A percentile compares a stretch with the other conserved stretches of the same genome.
These are phyloP conservation scores for Drosophila insularis DNA, from an alignment of 1,140 invertebrate genomes.

Conservation along the genomic window DNA sequence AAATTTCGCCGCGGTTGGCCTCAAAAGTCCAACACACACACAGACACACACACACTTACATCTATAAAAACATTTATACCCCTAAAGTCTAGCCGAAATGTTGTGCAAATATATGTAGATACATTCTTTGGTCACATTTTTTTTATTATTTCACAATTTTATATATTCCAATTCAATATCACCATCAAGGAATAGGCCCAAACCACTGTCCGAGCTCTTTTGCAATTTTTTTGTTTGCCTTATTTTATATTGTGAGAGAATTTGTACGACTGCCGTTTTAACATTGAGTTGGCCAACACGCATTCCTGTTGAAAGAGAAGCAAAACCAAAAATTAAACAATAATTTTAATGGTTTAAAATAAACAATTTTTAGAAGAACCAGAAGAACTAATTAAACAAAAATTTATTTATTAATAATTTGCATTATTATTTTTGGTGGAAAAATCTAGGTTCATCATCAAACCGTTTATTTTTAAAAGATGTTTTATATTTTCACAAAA, in stretches of 20 bases:
- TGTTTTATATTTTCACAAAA: too few relatives aligned
- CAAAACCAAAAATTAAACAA: neutral
- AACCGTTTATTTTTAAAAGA: too few relatives aligned
- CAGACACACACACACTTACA: constrained; percentile 24
- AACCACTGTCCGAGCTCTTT: constrained; percentile 44
- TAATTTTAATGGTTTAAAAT: neutral
- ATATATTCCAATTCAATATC: constrained; percentile 65
- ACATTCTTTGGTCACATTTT: constrained; percentile 16
- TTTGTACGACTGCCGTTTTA: constrained; percentile 57
- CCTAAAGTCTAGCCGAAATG: constrained; percentile 30
- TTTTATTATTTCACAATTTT: constrained; percentile 47
- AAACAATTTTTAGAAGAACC: neutral
- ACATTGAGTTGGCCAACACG: constrained; percentile 60
- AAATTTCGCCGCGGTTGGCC: constrained; percentile 66
- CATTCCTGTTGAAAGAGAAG: constrained; percentile 40
- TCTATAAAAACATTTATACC: constrained; percentile 41
- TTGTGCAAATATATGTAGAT: constrained; percentile 23
- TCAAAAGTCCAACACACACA: constrained; percentile 49
- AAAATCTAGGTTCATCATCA: too few relatives aligned
- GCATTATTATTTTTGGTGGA: too few relatives aligned
- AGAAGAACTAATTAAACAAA: too few relatives aligned
- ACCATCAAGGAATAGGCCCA: constrained; percentile 60
- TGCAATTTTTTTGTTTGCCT: constrained; percentile 55
- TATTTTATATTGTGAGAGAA: constrained; percentile 54
- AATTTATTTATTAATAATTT: too few relatives aligned